Percentiles rank a stretch among this genome's conserved stretches.
Evolutionary conservation across 2,113 vertebrate species (phyloP).

Genomic region (Mystacornis crossleyi): DNA sequence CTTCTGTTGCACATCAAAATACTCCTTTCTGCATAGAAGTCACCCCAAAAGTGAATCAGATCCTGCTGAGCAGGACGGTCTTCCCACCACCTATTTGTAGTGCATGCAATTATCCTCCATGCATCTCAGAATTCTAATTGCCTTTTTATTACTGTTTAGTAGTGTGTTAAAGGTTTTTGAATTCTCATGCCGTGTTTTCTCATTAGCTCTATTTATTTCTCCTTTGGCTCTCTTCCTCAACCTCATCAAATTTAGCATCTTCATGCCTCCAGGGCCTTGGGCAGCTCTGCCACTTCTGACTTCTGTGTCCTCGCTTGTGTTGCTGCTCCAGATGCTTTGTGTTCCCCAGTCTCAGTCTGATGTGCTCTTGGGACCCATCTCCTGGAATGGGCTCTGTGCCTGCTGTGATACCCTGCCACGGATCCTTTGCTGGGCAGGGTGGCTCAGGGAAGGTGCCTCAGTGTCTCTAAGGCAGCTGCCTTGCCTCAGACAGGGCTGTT

Average conservation of each 20-base stretch:
- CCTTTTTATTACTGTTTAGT: conserved; percentile 70
- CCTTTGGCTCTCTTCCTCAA: conserved; percentile 49
- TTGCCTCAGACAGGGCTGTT: neutral
- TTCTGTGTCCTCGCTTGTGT: neutral
- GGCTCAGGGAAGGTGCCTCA: neutral
- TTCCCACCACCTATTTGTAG: conserved; percentile 58
- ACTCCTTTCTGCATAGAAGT: conserved; percentile 4
- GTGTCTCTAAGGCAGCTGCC: neutral
- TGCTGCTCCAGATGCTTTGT: neutral
- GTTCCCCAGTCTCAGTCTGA: accelerated
- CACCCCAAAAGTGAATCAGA: conserved; percentile 47
- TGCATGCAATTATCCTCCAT: conserved; percentile 30
- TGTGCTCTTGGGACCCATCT: accelerated
- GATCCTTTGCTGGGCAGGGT: neutral
- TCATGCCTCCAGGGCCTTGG: neutral
- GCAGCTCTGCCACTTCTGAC: neutral
- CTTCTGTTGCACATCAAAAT: neutral
- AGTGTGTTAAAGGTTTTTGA: conserved; percentile 59
- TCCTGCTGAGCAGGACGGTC: conserved; percentile 25
- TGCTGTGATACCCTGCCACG: neutral
- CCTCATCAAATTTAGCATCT: conserved; percentile 33
- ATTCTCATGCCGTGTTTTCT: conserved; percentile 59
- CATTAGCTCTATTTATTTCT: conserved; percentile 59
- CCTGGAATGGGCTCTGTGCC: neutral
- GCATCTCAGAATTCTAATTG: conserved; percentile 51